Percentiles rank a stretch among this genome's conserved stretches.
phyloP scores from a whole-genome alignment of 2,113 vertebrate genomes.

The Collichthys lucidus region DNA sequence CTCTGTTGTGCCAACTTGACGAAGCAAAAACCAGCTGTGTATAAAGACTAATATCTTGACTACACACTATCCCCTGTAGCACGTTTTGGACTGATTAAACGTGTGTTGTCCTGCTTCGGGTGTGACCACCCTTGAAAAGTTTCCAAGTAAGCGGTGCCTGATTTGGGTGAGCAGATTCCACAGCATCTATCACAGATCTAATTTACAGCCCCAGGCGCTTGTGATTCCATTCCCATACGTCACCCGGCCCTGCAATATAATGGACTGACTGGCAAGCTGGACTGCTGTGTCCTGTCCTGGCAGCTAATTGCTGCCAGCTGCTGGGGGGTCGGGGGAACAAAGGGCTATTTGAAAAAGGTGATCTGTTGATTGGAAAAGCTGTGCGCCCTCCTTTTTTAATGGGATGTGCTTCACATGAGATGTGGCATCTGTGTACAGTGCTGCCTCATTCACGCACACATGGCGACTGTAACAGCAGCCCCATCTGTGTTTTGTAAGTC shows the following conservation, averaged over 20 bases:
- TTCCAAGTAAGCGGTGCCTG: slow-evolving; percentile 10
- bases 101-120: background rate
- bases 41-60: background rate
- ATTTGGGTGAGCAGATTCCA: slow-evolving; percentile 20
- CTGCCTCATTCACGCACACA: slow-evolving; percentile 48
- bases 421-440: slow-evolving; percentile 81
- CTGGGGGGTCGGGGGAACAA: slow-evolving; percentile 75
- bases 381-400: slow-evolving; percentile 78
- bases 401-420: slow-evolving; percentile 81
- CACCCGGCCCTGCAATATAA: slow-evolving; percentile 58
- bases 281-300: slow-evolving; percentile 77
- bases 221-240: slow-evolving; percentile 60
- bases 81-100: background rate
- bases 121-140: slow-evolving; percentile 2
- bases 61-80: background rate
- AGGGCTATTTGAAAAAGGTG: slow-evolving; percentile 83
- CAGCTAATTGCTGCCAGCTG: slow-evolving; percentile 86
- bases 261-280: slow-evolving; percentile 72
- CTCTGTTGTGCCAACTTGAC: slow-evolving; percentile 62
- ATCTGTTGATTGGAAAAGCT: slow-evolving; percentile 80
- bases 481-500: slow-evolving; percentile 63
- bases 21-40: slow-evolving; percentile 36
- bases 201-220: slow-evolving; percentile 59
- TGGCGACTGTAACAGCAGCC: slow-evolving; percentile 52
- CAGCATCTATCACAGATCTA: slow-evolving; percentile 34